Percentiles rank a stretch among this genome's conserved stretches.
phyloP scores from a whole-genome alignment of 2,113 vertebrate genomes.

The Atrichornis clamosus region DNA sequence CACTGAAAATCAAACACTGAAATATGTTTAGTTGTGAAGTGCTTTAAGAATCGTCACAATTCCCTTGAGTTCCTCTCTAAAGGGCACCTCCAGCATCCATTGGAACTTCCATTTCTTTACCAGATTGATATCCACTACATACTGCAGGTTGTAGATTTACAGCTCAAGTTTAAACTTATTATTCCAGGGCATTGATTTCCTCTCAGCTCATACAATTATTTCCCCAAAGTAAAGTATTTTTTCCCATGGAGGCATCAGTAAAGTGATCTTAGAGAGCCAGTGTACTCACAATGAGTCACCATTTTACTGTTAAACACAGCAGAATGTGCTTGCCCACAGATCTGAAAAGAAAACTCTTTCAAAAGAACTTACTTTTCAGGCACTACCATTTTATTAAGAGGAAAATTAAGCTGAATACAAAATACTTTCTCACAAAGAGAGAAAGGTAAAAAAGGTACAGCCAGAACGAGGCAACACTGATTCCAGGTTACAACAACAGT shows the following conservation, averaged over 20 bases:
- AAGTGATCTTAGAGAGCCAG: conserved; percentile 1
- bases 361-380: conserved; percentile 68
- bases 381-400: conserved; percentile 71
- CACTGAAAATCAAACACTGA: not conserved
- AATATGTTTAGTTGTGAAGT: not conserved
- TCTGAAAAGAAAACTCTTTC: conserved; percentile 68
- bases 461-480: conserved; percentile 60
- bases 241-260: not conserved
- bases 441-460: conserved; percentile 67
- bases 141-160: not conserved
- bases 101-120: not conserved
- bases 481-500: conserved; percentile 50
- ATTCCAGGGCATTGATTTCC: not conserved
- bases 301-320: conserved; percentile 36
- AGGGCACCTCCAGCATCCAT: not conserved
- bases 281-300: not conserved
- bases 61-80: not conserved
- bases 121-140: not conserved
- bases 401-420: conserved; percentile 63
- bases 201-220: not conserved
- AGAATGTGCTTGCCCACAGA: conserved; percentile 36
- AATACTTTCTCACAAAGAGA: conserved; percentile 64
- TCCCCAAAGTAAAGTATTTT: not conserved
- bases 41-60: not conserved
- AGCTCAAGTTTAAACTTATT: not conserved